Percentiles rank a stretch among this genome's conserved stretches.
Conservation (phyloP, 2,888 invertebrate species). For the Hirtodrosophila trivittata region DNA sequence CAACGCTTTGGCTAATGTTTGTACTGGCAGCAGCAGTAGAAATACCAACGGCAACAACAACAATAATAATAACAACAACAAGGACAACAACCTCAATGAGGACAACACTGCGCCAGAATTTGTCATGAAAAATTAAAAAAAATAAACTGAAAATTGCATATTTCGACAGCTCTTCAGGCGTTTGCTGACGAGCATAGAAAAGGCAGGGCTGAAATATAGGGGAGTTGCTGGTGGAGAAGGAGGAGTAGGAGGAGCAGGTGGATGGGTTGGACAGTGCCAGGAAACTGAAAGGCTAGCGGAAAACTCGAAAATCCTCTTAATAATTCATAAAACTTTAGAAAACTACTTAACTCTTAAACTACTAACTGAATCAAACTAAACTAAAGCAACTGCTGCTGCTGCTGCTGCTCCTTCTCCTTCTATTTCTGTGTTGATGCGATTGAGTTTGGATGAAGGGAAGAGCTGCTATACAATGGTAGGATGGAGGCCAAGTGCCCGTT, state of each 20-base stretch:
- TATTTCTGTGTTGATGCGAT: constrained; percentile 26
- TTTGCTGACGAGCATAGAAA: constrained; percentile 65
- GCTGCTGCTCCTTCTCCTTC: constrained; percentile 8
- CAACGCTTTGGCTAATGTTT: constrained; percentile 61
- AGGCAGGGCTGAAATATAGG: constrained; percentile 14
- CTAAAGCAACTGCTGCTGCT: constrained; percentile 66
- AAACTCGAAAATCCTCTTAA: constrained; percentile 76
- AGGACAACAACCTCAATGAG: constrained; percentile 21
- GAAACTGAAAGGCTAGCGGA: constrained; percentile 75
- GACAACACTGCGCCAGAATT: constrained; percentile 45
- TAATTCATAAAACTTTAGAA: constrained; percentile 75
- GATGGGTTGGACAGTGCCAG: constrained; percentile 12
- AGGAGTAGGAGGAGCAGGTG: not conserved
- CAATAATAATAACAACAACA: constrained; percentile 15
- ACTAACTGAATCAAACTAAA: constrained; percentile 78
- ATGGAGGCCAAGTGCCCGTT: constrained; percentile 38
- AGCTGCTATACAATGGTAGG: not conserved
- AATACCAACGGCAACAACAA: constrained; percentile 20
- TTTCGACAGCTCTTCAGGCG: constrained; percentile 74
- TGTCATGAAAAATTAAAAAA: constrained; percentile 66
- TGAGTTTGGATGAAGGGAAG: constrained; percentile 1
- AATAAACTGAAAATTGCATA: constrained; percentile 67
- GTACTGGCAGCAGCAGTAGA: constrained; percentile 17
- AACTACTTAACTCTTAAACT: constrained; percentile 78
- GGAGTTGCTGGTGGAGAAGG: constrained; percentile 1